phyloP scores from a whole-genome alignment of 2,888 invertebrate genomes.

The Pheosia gnoma region DNA sequence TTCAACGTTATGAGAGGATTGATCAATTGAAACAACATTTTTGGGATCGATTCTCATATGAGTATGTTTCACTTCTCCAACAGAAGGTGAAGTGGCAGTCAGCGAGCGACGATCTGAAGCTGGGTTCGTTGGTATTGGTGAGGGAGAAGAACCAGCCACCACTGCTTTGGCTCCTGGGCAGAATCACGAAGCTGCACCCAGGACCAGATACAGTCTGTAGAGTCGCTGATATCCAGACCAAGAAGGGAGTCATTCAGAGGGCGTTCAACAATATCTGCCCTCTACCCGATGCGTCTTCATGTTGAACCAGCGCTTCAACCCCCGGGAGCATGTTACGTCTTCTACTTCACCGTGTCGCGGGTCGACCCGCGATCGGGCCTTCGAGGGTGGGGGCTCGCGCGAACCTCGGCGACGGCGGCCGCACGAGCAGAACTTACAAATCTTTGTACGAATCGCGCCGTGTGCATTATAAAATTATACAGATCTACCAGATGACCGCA shows the following conservation, averaged over 20 bases:
- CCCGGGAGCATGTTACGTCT: slow-evolving; percentile 15
- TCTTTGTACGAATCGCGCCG: no score
- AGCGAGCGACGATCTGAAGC: not conserved
- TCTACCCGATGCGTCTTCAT: slow-evolving; percentile 4
- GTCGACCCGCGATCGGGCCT: no score
- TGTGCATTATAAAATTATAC: no score
- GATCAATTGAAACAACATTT: no score
- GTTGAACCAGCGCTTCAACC: slow-evolving; percentile 9
- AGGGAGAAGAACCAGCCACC: slow-evolving; percentile 14
- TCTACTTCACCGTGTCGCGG: no score
- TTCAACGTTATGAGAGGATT: no score
- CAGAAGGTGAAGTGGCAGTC: not conserved
- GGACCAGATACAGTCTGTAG: not conserved
- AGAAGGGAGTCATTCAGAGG: slow-evolving; percentile 14
- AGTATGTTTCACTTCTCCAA: not conserved
- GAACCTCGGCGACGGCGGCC: no score
- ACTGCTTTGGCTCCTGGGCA: slow-evolving; percentile 23
- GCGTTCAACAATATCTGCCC: slow-evolving; percentile 13
- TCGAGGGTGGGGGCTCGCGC: no score
- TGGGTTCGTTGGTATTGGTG: no score
- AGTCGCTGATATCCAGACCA: slow-evolving; percentile 16
- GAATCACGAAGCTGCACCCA: slow-evolving; percentile 8
- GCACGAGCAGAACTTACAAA: no score
- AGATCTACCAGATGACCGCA: no score
- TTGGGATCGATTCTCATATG: no score